phyloP scores from a whole-genome alignment of 2,888 invertebrate species.

The Agonum fuliginosum region DNA sequence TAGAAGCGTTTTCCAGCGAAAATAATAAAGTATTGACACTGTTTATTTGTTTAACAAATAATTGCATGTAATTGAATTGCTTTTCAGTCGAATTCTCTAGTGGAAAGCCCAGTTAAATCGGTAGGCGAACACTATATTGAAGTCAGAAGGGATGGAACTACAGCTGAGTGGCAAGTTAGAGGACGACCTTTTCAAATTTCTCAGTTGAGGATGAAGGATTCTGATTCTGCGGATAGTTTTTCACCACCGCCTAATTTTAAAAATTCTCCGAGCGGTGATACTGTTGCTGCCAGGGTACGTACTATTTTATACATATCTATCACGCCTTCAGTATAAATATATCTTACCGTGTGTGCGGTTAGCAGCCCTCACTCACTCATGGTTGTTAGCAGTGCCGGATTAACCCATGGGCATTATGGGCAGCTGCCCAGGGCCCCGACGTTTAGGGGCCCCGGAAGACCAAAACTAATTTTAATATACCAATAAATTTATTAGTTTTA shows the following conservation, averaged over 20 bases:
- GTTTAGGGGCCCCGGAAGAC: no score
- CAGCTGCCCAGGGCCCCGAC: no score
- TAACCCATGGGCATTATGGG: no score
- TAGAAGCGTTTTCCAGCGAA: slow-evolving; percentile 65
- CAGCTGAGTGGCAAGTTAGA: slow-evolving; percentile 78
- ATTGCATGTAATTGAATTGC: background rate
- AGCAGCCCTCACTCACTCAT: no score
- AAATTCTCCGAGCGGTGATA: slow-evolving; percentile 65
- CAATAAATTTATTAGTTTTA: no score
- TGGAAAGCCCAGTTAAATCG: slow-evolving; percentile 67
- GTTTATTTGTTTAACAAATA: background rate
- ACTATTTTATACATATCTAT: background rate
- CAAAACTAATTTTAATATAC: no score
- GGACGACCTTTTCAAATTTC: slow-evolving; percentile 74
- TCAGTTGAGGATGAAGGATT: slow-evolving; percentile 70
- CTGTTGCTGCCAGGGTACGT: slow-evolving; percentile 67
- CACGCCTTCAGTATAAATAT: no score
- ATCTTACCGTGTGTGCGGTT: no score
- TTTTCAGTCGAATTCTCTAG: slow-evolving; percentile 42
- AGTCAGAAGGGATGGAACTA: slow-evolving; percentile 77
- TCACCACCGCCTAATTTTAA: slow-evolving; percentile 74
- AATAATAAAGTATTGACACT: slow-evolving; percentile 53
- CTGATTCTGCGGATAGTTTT: slow-evolving; percentile 77
- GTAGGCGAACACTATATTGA: slow-evolving; percentile 74
- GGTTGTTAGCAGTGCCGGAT: no score